phyloP scores from a whole-genome alignment of 2,888 invertebrate genomes.

The Oconnorella tubifera region DNA sequence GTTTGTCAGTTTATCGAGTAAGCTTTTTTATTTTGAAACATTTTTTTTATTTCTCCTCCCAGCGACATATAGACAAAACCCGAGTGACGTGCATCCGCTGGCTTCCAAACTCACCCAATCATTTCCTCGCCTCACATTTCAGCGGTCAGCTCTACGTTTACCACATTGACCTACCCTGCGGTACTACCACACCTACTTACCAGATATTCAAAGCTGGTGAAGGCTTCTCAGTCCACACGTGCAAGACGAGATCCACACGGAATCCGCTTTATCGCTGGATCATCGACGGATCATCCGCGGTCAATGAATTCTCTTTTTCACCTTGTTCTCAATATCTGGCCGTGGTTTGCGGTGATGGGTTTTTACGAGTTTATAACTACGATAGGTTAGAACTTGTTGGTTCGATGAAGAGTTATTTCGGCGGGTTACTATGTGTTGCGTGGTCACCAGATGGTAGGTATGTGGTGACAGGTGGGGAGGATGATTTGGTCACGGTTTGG shows the following conservation, averaged over 20 bases:
- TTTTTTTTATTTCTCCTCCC: no score
- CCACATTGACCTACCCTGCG: conserved; percentile 81
- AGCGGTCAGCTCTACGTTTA: conserved; percentile 97
- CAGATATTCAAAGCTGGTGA: conserved; percentile 93
- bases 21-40: no score
- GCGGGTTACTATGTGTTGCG: conserved; percentile 92
- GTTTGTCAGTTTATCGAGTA: no score
- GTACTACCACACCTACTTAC: conserved; percentile 77
- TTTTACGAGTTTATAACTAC: conserved; percentile 91
- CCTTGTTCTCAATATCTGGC: conserved; percentile 86
- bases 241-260: conserved; percentile 90
- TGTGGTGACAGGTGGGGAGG: conserved; percentile 91
- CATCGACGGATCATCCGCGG: conserved; percentile 62
- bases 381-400: conserved; percentile 95
- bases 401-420: conserved; percentile 89
- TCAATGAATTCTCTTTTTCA: conserved; percentile 96
- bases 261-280: conserved; percentile 83
- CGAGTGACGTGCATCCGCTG: conserved; percentile 95
- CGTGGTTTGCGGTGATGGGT: conserved; percentile 81
- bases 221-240: conserved; percentile 87
- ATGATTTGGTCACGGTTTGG: conserved; percentile 97
- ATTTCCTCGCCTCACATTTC: conserved; percentile 89
- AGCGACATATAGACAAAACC: conserved; percentile 87
- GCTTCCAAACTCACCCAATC: conserved; percentile 90
- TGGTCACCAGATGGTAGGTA: conserved; percentile 97